A percentile compares a stretch with the other conserved stretches of the same genome.
Conservation (phyloP, 2,797 vertebrate species). For the Apogon talboti region DNA sequence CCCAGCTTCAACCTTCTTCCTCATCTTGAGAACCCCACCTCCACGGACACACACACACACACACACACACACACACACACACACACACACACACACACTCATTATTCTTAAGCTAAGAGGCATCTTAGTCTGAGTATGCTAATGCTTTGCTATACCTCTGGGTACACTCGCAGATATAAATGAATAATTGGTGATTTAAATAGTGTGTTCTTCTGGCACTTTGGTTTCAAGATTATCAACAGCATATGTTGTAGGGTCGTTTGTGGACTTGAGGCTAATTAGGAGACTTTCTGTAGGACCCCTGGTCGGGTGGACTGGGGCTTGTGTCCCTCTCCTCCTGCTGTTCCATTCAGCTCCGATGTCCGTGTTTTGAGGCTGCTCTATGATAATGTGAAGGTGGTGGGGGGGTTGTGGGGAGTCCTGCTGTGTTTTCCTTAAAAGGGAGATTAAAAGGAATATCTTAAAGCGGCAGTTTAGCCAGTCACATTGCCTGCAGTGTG, state of each 20-base stretch:
- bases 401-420: too few species aligned
- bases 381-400: slow-evolving; percentile 81
- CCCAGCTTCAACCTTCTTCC: slow-evolving; percentile 17
- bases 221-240: slow-evolving; percentile 59
- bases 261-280: slow-evolving; percentile 73
- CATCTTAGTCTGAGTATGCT: slow-evolving; percentile 52
- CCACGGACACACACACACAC: neutral
- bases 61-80: neutral
- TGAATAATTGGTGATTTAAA: slow-evolving; percentile 71
- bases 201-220: slow-evolving; percentile 60
- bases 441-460: slow-evolving; percentile 73
- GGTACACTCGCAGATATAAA: slow-evolving; percentile 40
- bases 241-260: slow-evolving; percentile 64
- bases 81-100: slow-evolving; percentile 6
- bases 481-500: slow-evolving; percentile 52
- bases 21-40: neutral
- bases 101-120: slow-evolving; percentile 52
- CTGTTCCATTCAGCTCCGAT: slow-evolving; percentile 74
- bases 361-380: slow-evolving; percentile 55
- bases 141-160: slow-evolving; percentile 55
- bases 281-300: slow-evolving; percentile 51
- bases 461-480: slow-evolving; percentile 70
- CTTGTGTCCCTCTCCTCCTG: slow-evolving; percentile 59
- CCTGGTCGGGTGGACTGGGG: slow-evolving; percentile 44
- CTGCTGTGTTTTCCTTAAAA: slow-evolving; percentile 53